Evolutionary conservation across 2,888 invertebrate genomes (phyloP).

Genomic region (Eupithecia tripunctaria): DNA sequence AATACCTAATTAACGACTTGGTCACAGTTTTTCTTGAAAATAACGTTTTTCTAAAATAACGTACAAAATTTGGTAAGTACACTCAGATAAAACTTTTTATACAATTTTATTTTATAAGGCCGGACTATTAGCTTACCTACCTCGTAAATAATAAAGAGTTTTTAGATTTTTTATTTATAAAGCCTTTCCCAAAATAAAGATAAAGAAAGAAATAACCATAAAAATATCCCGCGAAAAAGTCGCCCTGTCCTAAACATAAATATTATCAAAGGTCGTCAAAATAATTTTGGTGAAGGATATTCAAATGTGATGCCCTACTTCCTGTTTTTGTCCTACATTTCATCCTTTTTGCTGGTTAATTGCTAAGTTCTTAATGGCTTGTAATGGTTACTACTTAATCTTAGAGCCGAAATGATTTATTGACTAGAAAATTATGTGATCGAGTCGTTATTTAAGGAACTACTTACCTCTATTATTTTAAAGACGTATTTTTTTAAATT

Average conservation of each 20-base stretch:
- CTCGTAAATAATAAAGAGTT: background rate
- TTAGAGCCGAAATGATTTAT: background rate
- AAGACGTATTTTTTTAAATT: background rate
- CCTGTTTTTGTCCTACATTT: background rate
- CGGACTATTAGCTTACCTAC: background rate
- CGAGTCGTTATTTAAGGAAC: conserved; percentile 19
- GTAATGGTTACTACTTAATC: background rate
- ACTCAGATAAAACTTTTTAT: background rate
- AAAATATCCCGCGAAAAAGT: background rate
- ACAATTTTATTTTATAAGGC: background rate
- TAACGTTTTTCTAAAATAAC: background rate
- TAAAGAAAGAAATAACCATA: background rate
- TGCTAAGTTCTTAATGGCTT: background rate
- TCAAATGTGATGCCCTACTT: background rate
- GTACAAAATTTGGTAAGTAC: background rate
- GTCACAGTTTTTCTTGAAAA: conserved; percentile 15
- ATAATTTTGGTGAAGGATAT: conserved; percentile 10
- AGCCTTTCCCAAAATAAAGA: background rate
- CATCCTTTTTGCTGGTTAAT: background rate
- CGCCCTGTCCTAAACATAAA: conserved; percentile 8
- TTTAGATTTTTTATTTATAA: background rate
- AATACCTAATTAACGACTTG: conserved; percentile 11
- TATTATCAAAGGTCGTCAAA: conserved; percentile 16
- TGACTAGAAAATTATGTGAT: conserved; percentile 28
- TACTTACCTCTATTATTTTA: background rate